Evolutionary conservation across 2,888 invertebrate species (phyloP).

Genomic region (Lamellibrachia columna): DNA sequence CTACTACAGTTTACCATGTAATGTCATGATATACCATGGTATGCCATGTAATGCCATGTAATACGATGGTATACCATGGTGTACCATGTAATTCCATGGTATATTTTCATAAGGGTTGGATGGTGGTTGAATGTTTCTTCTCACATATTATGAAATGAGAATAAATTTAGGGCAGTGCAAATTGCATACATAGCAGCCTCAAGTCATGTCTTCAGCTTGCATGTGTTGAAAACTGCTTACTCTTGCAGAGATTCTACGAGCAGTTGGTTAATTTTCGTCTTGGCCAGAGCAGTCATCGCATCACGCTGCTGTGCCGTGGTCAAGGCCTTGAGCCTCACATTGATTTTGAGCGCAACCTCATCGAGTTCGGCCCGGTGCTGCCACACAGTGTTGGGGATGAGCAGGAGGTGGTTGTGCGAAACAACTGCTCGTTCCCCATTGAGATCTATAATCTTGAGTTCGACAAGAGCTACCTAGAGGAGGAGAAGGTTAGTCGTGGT

Average conservation of each 20-base stretch:
- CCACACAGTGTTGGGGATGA: constrained; percentile 74
- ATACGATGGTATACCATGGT: no score
- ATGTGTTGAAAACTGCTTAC: background rate
- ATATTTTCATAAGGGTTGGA: no score
- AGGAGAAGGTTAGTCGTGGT: constrained; percentile 58
- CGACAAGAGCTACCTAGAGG: constrained; percentile 68
- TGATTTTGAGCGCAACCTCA: constrained; percentile 62
- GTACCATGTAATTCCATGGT: no score
- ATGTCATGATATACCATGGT: no score
- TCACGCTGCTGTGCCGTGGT: constrained; percentile 62
- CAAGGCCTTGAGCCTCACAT: constrained; percentile 64
- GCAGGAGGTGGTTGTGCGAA: constrained; percentile 72
- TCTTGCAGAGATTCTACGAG: constrained; percentile 61
- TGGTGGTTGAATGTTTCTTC: background rate
- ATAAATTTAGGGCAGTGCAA: background rate
- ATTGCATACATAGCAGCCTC: background rate
- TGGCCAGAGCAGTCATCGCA: constrained; percentile 63
- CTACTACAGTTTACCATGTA: no score
- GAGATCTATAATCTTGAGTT: constrained; percentile 77
- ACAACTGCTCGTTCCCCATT: constrained; percentile 74
- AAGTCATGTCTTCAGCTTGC: background rate
- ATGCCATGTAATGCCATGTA: no score
- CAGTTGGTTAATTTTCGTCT: constrained; percentile 61
- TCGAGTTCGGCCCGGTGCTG: constrained; percentile 74
- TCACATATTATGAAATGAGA: background rate